These are phyloP conservation scores for Arbacia lixula DNA, from an alignment of 53 echinoderm and acorn worm species.

Conservation along the genomic window DNA sequence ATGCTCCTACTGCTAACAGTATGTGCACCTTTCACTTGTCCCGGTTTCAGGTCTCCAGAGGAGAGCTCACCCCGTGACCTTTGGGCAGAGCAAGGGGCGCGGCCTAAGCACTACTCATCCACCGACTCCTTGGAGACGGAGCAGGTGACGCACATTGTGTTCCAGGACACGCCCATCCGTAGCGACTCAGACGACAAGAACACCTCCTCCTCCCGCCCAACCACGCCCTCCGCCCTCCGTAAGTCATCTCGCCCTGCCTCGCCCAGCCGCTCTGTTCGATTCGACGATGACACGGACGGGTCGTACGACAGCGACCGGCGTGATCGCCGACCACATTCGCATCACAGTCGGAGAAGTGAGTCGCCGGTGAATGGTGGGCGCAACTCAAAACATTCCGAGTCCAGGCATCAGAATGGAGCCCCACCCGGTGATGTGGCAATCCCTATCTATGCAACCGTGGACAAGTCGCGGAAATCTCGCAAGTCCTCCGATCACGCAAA, in stretches of 20 bases:
- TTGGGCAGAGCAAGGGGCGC: constrained; percentile 92
- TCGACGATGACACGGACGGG: constrained; percentile 72
- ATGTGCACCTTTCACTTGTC: no score
- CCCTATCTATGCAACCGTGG: constrained; percentile 70
- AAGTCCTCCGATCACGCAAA: constrained; percentile 28
- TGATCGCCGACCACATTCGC: constrained; percentile 12
- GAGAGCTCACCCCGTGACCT: constrained; percentile 36
- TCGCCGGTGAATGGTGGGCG: neutral
- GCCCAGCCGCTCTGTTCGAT: constrained; percentile 82
- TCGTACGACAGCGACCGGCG: constrained; percentile 52
- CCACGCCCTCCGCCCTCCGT: constrained; percentile 26
- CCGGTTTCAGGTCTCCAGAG: constrained; percentile 35
- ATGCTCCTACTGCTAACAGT: no score
- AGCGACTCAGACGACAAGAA: constrained; percentile 45
- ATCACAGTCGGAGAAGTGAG: neutral
- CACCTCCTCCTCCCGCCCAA: constrained; percentile 33
- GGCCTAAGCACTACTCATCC: constrained; percentile 83
- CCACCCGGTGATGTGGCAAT: constrained; percentile 8
- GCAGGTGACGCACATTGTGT: constrained; percentile 76
- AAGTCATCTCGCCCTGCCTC: constrained; percentile 66
- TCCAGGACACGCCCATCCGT: constrained; percentile 90
- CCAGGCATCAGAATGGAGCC: constrained; percentile 7
- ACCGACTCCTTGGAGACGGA: constrained; percentile 90
- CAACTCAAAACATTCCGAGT: constrained; percentile 5
- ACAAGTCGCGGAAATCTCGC: constrained; percentile 65